Base-by-base conservation (phyloP, 2,113 vertebrate genomes). In the Papio anubis region DNA sequence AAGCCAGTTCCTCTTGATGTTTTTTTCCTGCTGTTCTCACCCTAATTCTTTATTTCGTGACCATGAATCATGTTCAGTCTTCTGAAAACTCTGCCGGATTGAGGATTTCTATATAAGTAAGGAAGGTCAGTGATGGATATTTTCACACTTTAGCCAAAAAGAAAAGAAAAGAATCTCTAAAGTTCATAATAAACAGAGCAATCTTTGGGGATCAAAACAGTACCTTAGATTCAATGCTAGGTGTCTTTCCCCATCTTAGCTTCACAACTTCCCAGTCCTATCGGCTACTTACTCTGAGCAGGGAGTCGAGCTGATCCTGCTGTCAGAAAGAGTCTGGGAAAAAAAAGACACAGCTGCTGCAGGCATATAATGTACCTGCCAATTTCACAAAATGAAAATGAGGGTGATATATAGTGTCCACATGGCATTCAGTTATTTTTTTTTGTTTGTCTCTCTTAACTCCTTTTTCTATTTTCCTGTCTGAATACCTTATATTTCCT, bases 101-200 rank as follows among this genome's bases (percentile, higher is more conserved):
- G 90, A 94, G 93, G 80, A 94, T 92, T 96, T 96, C 81, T 92
- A 20, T 94, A 55, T 45, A 95, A 59, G 16, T 76, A 95, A 20
- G 48, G 87, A 90, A 98, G 91, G 80, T 92, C 64, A 61, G 83
- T 90, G 82, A 97, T 94, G 76, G 66, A 87, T 96, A 96, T 95
- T 88, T 91, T 95, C 92, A 97, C 92, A 94, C 70, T 52, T 97
- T 92, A 90, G 35, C 90, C 32, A 75, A 57, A 93, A 96, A 94
- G 64, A 97, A 94, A 43, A 92, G 59, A 97, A 93, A 95, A 86
- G 45, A 94, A 75, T 78, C 95, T 96, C 97, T 94, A 96, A 90
- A 96, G 95, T 96, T 97, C 91, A 23, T 89, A 95, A 97, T 93
- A 97, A 96, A 97, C 52, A 90, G 94, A 97, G 76, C 78, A 95